Conservation (phyloP, 2,113 vertebrate genomes). For the Clarias magur region DNA sequence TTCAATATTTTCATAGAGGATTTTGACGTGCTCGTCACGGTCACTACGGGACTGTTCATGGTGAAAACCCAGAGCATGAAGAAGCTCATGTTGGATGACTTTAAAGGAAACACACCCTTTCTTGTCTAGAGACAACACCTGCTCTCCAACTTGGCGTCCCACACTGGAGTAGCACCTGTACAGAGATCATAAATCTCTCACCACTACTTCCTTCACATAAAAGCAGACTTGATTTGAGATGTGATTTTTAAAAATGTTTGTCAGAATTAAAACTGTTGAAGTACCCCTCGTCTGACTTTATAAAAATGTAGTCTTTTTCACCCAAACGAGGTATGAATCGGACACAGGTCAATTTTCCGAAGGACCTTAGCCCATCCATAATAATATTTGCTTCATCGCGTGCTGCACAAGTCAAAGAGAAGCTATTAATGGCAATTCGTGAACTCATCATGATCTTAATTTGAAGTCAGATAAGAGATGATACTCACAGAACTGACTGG, state of each 20-base stretch:
- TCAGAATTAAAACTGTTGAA: neutral
- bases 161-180: slow-evolving; percentile 55
- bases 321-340: slow-evolving; percentile 50
- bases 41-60: slow-evolving; percentile 59
- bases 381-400: slow-evolving; percentile 44
- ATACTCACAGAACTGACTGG: slow-evolving; percentile 35
- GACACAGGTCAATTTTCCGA: slow-evolving; percentile 63
- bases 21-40: slow-evolving; percentile 48
- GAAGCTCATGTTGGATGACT: slow-evolving; percentile 55
- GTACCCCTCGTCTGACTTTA: slow-evolving; percentile 65
- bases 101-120: slow-evolving; percentile 35
- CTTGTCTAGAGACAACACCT: slow-evolving; percentile 53
- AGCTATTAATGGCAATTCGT: neutral
- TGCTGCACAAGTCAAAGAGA: slow-evolving; percentile 49
- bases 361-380: slow-evolving; percentile 55
- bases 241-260: neutral
- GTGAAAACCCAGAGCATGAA: slow-evolving; percentile 58
- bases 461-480: neutral
- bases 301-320: slow-evolving; percentile 64
- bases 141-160: slow-evolving; percentile 35
- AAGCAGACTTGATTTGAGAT: neutral
- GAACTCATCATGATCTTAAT: neutral
- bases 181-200: neutral
- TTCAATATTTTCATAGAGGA: slow-evolving; percentile 51
- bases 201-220: neutral